Evolutionary conservation across 2,888 invertebrate genomes (phyloP).

Genomic region (Apocheima hispidaria): DNA sequence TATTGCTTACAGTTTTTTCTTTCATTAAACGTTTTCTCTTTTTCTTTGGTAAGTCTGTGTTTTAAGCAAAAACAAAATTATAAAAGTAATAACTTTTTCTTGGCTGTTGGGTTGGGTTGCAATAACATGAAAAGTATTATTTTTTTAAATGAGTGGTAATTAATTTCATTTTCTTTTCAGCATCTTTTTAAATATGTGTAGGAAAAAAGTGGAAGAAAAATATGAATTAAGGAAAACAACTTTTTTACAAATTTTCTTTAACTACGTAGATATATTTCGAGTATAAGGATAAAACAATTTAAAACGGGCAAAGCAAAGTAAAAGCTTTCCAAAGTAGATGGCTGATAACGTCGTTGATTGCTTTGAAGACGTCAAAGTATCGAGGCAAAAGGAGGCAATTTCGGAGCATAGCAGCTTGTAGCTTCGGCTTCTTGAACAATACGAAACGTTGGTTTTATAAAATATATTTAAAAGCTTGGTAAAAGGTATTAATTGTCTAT

Average conservation of each 20-base stretch:
- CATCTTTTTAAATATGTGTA: too few species aligned
- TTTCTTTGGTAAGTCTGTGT: too few species aligned
- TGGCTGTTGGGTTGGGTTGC: too few species aligned
- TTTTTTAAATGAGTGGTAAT: too few species aligned
- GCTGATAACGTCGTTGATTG: slow-evolving; percentile 41
- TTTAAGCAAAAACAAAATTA: not conserved
- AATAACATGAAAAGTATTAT: too few species aligned
- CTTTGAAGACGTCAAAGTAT: slow-evolving; percentile 40
- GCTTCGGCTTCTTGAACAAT: not conserved
- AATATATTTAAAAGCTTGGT: not conserved
- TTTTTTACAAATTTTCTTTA: not conserved
- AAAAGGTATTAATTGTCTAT: not conserved
- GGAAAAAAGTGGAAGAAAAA: too few species aligned
- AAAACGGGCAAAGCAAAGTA: slow-evolving; percentile 32
- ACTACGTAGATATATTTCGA: not conserved
- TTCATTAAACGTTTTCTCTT: too few species aligned
- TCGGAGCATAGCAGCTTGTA: slow-evolving; percentile 26
- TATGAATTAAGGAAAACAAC: not conserved
- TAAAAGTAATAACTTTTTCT: too few species aligned
- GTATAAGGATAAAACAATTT: slow-evolving; percentile 13
- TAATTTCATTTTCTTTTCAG: too few species aligned
- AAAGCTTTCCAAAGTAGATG: slow-evolving; percentile 37
- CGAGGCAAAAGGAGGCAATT: slow-evolving; percentile 27
- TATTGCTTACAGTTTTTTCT: not conserved
- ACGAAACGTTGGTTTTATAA: not conserved